Percentiles rank a stretch among this genome's conserved stretches.
Conservation (phyloP, 2,797 vertebrate genomes). For the Falco berigora region DNA sequence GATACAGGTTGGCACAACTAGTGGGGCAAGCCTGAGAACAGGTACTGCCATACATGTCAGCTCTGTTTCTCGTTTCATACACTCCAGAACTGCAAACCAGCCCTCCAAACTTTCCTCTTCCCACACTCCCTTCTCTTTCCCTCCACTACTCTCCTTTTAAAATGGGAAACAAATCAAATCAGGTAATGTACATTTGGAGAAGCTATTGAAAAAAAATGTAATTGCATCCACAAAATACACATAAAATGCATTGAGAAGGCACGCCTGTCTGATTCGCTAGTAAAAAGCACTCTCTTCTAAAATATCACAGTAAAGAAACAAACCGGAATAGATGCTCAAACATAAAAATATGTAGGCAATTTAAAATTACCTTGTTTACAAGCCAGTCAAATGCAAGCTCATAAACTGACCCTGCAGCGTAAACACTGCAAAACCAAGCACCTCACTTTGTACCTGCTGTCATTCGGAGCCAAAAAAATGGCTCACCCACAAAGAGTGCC, state of each 20-base stretch:
- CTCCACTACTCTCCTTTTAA: background rate
- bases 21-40: background rate
- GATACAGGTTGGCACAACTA: background rate
- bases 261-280: background rate
- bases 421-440: background rate
- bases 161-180: background rate
- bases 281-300: background rate
- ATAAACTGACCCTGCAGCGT: background rate
- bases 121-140: background rate
- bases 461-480: background rate
- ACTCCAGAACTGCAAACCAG: background rate
- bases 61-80: background rate
- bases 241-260: background rate
- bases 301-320: background rate
- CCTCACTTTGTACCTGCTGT: too few species aligned
- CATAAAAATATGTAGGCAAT: background rate
- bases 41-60: accelerated
- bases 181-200: background rate
- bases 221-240: background rate
- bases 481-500: background rate
- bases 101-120: background rate
- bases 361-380: background rate
- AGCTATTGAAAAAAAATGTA: background rate
- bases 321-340: background rate
- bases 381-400: background rate